Conservation (phyloP, 2,888 invertebrate species). For the Brachypalpus laphriformis region DNA sequence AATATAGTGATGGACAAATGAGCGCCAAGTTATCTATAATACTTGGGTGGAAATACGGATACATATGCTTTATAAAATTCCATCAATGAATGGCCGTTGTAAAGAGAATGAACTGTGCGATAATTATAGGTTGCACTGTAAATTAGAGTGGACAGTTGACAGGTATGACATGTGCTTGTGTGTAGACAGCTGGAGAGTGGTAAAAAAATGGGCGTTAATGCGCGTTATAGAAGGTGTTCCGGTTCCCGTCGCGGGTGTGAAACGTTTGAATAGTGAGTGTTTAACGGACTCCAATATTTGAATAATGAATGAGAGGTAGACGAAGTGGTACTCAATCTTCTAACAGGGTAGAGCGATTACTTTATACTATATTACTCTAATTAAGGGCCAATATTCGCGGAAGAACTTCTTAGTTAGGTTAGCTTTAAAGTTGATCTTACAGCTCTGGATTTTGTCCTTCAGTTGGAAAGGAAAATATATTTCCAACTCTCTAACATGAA, state of each 20-base stretch:
- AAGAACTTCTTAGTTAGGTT: no score
- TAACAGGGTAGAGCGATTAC: no score
- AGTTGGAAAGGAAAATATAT: no score
- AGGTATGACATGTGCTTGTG: conserved; percentile 13
- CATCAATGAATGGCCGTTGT: neutral
- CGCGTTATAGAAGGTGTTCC: conserved; percentile 11
- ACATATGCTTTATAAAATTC: neutral
- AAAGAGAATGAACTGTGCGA: neutral
- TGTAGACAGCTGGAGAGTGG: conserved; percentile 11
- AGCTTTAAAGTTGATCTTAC: no score
- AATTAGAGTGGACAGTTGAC: conserved; percentile 8
- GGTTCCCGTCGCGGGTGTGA: conserved; percentile 19
- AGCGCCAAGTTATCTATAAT: conserved; percentile 40
- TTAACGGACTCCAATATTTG: neutral
- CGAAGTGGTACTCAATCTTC: no score
- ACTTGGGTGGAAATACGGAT: neutral
- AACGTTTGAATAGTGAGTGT: neutral
- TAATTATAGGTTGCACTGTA: conserved; percentile 47
- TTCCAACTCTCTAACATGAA: no score
- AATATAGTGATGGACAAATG: conserved; percentile 19
- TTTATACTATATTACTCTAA: no score
- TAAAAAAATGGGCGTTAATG: conserved; percentile 23
- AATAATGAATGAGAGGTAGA: conserved; percentile 3
- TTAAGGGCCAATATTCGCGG: no score
- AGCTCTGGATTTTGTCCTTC: no score